Base-by-base conservation (phyloP, 2,113 vertebrate genomes). In the Trinectes maculatus region DNA sequence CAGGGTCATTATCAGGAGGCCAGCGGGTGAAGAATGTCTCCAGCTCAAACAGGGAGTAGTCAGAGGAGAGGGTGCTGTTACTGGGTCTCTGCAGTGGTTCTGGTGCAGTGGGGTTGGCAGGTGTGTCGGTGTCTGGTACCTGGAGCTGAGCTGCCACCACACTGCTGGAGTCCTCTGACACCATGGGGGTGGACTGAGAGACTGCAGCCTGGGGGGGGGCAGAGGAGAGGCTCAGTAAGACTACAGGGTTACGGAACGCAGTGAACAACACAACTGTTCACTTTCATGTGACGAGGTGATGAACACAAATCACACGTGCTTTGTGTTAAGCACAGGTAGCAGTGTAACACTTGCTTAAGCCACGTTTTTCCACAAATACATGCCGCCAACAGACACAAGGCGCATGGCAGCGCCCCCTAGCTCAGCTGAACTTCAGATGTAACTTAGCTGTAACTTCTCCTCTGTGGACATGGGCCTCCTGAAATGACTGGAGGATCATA, bases 21-120 rank as follows among this genome's bases (percentile, higher is more conserved):
- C 90, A 91, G 25, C 69, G 78, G 8, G 80, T 84, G 52, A 90
- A 87, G 54, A 89, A 82, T 0, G 76, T 83, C 64, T 90, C 87
- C 18, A 87, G 70, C 3, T 91, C 91, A 61, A 85, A 89, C 70
- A 88, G 49, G 9, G 83, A 80, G 68, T 70, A 89, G 3, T 90
- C 84, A 0, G 74, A 71, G 29, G 52, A 49, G 1, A 57, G 33
- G 31, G 11, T 36, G 34, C n/a, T 37, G 25, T 6, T 62, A 4
- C 28, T 39, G 56, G 33, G 13, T 29, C 40, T 71, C 11, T 43
- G 36, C 18, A 21, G 57, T 8, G 56, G 57, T 15, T 62, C 37
- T 15, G 42, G 49, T 22, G 54, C 11, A 21, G 36, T 59, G 28
- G 57, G 63, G 31, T 51, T 80, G 33, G 76, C 36, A 2, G 71